Conservation (phyloP, 2,113 vertebrate genomes). For the Andinoacara biseriatus region DNA sequence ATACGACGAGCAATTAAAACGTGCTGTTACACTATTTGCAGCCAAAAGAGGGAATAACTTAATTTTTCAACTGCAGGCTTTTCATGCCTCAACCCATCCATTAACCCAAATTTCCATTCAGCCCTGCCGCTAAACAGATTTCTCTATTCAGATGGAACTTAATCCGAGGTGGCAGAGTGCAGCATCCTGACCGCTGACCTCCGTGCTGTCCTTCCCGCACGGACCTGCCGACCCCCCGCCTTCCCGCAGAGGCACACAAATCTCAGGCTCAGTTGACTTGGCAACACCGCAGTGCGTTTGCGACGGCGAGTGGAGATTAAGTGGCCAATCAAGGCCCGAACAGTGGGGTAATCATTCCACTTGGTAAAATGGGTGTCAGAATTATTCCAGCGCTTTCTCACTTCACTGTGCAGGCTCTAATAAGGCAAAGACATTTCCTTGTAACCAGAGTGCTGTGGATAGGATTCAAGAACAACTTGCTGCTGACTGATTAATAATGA, state of each 20-base stretch:
- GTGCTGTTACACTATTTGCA: not conserved
- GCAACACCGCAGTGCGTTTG: conserved; percentile 63
- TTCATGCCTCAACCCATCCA: conserved; percentile 10
- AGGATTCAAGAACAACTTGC: conserved; percentile 42
- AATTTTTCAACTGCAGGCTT: not conserved
- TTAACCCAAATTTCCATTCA: conserved; percentile 57
- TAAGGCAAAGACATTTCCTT: conserved; percentile 47
- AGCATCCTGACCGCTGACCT: conserved; percentile 47
- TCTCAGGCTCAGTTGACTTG: conserved; percentile 62
- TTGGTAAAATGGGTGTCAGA: conserved; percentile 66
- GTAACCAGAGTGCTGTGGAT: conserved; percentile 26
- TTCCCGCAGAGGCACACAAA: not conserved
- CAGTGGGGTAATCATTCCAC: conserved; percentile 76
- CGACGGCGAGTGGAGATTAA: conserved; percentile 75
- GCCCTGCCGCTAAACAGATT: conserved; percentile 38
- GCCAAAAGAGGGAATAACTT: not conserved
- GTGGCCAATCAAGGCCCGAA: conserved; percentile 79
- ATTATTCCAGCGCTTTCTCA: conserved; percentile 61
- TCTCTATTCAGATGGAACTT: conserved; percentile 60
- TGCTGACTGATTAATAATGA: conserved; percentile 40
- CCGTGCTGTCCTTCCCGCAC: conserved; percentile 24
- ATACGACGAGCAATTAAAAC: conserved; percentile 27
- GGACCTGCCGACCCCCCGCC: conserved; percentile 34
- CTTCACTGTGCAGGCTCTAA: conserved; percentile 55
- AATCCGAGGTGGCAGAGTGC: conserved; percentile 58